Evolutionary conservation across 2,113 vertebrate species (phyloP).

Genomic region (Thinocorus orbignyianus): DNA sequence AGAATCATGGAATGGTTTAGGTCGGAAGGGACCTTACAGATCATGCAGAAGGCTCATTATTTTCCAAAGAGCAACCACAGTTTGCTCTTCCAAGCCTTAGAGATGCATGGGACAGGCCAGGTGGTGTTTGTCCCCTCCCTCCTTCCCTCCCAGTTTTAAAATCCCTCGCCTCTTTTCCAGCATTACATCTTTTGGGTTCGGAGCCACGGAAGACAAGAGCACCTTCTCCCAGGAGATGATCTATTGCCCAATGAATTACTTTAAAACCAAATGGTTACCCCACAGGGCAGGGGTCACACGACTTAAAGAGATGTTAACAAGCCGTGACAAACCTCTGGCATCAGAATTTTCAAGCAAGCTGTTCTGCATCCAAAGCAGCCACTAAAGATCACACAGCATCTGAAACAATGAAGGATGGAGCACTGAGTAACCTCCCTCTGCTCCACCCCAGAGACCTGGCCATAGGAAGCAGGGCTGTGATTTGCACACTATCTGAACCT

Average conservation of each 20-base stretch:
- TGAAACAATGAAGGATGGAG: constrained; percentile 20
- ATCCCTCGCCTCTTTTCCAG: not conserved
- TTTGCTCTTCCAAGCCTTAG: not conserved
- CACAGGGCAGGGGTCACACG: constrained; percentile 46
- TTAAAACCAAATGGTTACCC: not conserved
- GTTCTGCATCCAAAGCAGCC: constrained; percentile 58
- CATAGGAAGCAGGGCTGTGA: constrained; percentile 24
- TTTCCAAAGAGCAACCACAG: not conserved
- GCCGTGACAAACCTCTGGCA: constrained; percentile 56
- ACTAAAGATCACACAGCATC: constrained; percentile 56
- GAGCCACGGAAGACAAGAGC: not conserved
- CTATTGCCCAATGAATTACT: constrained; percentile 33
- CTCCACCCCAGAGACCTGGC: constrained; percentile 45
- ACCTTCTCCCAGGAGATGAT: constrained; percentile 18
- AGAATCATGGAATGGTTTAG: not conserved
- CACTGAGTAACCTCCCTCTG: constrained; percentile 23
- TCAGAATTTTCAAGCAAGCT: constrained; percentile 25
- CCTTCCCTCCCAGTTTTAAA: not conserved
- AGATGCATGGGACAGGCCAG: not conserved
- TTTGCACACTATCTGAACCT: constrained; percentile 63
- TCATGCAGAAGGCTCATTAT: not conserved
- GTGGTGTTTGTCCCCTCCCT: not conserved
- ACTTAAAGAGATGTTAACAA: constrained; percentile 52
- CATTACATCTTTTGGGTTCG: not conserved
- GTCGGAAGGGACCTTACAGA: not conserved